Percentiles rank a stretch among this genome's conserved stretches.
These are phyloP conservation scores for Thamnophis elegans DNA, from an alignment of 2,797 vertebrate genomes.

Conservation along the genomic window DNA sequence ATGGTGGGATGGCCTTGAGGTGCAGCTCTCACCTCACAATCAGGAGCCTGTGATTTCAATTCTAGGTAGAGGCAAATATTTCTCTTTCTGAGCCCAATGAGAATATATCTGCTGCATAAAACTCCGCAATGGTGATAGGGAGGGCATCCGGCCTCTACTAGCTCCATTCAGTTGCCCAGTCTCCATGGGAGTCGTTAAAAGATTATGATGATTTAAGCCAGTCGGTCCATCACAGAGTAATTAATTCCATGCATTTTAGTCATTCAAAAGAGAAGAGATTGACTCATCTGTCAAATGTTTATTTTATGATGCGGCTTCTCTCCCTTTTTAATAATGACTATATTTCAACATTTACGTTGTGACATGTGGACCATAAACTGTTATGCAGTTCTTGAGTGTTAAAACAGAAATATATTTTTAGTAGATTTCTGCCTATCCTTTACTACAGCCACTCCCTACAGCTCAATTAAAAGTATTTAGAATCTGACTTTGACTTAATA, in stretches of 20 bases:
- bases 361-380: neutral
- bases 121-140: too few relatives aligned
- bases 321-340: neutral
- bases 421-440: neutral
- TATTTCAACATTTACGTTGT: neutral
- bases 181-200: too few relatives aligned
- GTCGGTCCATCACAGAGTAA: neutral
- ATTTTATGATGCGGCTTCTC: neutral
- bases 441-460: neutral
- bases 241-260: neutral
- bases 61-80: too few relatives aligned
- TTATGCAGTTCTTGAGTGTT: neutral
- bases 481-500: neutral
- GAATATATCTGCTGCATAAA: too few relatives aligned
- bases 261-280: neutral
- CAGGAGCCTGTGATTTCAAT: too few relatives aligned
- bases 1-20: too few relatives aligned
- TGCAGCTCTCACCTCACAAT: too few relatives aligned
- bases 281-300: neutral
- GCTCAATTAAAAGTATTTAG: neutral
- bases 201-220: neutral
- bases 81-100: too few relatives aligned
- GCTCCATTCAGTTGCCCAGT: too few relatives aligned
- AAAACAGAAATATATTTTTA: neutral
- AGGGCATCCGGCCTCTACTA: too few relatives aligned